Base-by-base conservation (phyloP, 2,888 invertebrate species). In the Oeneis ivallda region DNA sequence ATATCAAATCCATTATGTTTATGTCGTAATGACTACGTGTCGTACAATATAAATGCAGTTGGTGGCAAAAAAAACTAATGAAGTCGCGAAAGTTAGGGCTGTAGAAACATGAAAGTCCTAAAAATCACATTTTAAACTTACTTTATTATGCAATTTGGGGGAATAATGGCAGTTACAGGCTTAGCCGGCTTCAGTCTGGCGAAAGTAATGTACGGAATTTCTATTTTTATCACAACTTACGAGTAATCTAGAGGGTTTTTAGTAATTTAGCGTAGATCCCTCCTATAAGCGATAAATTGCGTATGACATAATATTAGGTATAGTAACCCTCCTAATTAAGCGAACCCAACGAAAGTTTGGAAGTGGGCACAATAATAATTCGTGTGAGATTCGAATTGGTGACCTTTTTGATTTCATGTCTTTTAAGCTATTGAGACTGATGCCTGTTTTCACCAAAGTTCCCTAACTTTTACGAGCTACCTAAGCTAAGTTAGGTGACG, bases 51-150 rank as follows among this genome's bases (percentile, higher is more conserved):
- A 61, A 61, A 56, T 43, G 15, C 17, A 9, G n/a, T 26, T 39
- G 19, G 17, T 15, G 26, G 39, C 37, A 37, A 61, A 65, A 66
- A 65, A 69, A 65, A 60, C 65, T 65, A 67, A 69, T 69, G 69
- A 69, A 69, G 69, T 69, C 65, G 54, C 69, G 56, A 69, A 64
- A 67, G 52, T 63, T 67, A 62, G 66, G 61, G 53, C 63, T 64
- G 59, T 68, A 47, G 66, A 34, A 67, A 69, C 69, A 49, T 65
- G 69, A 67, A 66, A 65, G 54, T 68, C 60, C 43, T 53, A 67
- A 65, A 64, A 67, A 63, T 65, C 65, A 67, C 65, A 61, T 67
- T 69, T 67, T 67, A 63, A 65, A 67, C 39, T 65, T 54, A 43
- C 53, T 68, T 66, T 69, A 62, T 62, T 62, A 64, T 66, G 64